phyloP scores from a whole-genome alignment of 2,888 invertebrate genomes.

The Conus canariensis region DNA sequence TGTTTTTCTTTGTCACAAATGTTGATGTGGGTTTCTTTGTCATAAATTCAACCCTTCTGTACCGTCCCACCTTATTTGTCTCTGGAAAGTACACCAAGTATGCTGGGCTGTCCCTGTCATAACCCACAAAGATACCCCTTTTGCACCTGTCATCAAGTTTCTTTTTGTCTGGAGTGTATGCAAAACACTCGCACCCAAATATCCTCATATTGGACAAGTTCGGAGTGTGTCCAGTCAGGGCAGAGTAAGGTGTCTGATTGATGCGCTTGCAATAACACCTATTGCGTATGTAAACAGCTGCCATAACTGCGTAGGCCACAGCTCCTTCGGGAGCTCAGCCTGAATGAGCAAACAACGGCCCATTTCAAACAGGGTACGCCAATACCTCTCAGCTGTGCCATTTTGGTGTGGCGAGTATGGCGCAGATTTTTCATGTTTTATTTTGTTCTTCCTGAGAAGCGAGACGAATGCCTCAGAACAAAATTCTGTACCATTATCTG shows the following conservation, averaged over 20 bases:
- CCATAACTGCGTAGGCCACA: constrained; percentile 52
- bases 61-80: constrained; percentile 30
- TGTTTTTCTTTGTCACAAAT: constrained; percentile 3
- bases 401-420: constrained; percentile 34
- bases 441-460: not conserved
- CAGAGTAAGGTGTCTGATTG: not conserved
- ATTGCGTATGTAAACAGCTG: constrained; percentile 21
- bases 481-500: constrained; percentile 12
- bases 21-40: constrained; percentile 41
- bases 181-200: constrained; percentile 50
- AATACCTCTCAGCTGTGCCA: constrained; percentile 50
- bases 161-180: constrained; percentile 36
- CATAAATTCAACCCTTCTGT: constrained; percentile 44
- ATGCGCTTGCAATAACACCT: constrained; percentile 45
- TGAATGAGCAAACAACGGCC: constrained; percentile 49
- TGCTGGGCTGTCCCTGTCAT: constrained; percentile 44
- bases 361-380: constrained; percentile 54
- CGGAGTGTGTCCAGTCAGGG: too few relatives aligned
- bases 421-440: constrained; percentile 3
- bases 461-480: not conserved
- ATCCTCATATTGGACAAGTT: constrained; percentile 34
- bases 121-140: constrained; percentile 46
- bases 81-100: constrained; percentile 45
- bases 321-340: constrained; percentile 45
- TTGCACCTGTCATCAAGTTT: constrained; percentile 50